Base-by-base conservation (phyloP, 2,113 vertebrate genomes). In the Tachuris rubrigastra region DNA sequence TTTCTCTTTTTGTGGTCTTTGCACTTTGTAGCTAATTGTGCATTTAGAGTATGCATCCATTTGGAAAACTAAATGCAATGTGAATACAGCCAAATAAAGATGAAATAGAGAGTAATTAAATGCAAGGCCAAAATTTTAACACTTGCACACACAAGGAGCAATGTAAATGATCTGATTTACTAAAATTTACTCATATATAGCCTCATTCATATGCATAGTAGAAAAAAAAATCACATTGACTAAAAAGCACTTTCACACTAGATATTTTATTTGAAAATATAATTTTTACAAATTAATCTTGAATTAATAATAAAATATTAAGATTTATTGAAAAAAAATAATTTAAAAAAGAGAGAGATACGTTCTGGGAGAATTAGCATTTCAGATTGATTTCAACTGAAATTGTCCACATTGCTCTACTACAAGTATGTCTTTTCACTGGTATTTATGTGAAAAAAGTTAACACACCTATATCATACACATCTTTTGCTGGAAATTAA, bases 261-360 rank as follows among this genome's bases (percentile, higher is more conserved):
- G 20, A 15, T 67, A 22, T 18, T 44, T 79, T 46, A 42, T 71
- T 75, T 75, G 18, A 35, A 35, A 79, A 86, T 52, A 52, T 52
- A 62, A 50, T 23, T 63, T 73, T 55, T 12, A 3, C 5, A 59
- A 79, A n/a, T 68, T 67, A 31, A 53, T 76, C 14, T 55, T 60
- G 10, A 69, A 85, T 5, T 14, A 41, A 4, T 75, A 20, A 44
- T 77, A 62, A 62, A 41, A 41, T 41, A 28, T 28, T 30, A 41
- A 41, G 14, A 30, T 76, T 77, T 56, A 55, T 69, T 76, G 12
- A 2, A 62, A 4, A 22, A n/a, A 17, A 46, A 46, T 46, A 42
- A 42, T 46, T 44, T 18, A 13, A 31, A 83, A 4, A 22, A 35
- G 30, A 71, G 49, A 46, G 0, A 0, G 0, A 12, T n/a, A 5